Base-by-base conservation (phyloP, 2,888 invertebrate genomes). In the Amphipyra tragopoginis region DNA sequence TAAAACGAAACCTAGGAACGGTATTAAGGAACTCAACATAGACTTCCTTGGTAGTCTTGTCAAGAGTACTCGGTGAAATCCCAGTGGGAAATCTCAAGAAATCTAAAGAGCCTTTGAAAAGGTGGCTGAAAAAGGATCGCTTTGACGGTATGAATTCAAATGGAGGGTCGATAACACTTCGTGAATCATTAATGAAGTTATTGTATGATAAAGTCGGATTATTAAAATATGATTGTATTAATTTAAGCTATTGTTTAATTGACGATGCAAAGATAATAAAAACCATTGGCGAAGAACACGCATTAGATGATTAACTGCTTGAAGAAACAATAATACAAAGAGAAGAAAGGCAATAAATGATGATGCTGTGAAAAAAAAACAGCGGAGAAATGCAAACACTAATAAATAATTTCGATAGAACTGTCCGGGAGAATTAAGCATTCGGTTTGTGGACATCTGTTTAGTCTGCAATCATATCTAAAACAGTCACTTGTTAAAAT, bases 31-130 rank as follows among this genome's bases (percentile, higher is more conserved):
- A 57, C 64, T 70, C 29, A 47, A 44, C 21, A 26, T 40, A 26
- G 43, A 51, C 21, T 62, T 62, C 42, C 40, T 42, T 64, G n/a
- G 43, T 52, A 58, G 60, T 56, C 65, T 50, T 65, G 72, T 69
- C 48, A 66, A 60, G 68, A 74, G 69, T 53, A 63, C 69, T 71
- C 64, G 51, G 54, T 54, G 47, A 58, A 60, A 73, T 74, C 69
- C 80, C 74, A 21, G 33, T 54, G 85, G 85, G 84, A 84, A 83
- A 83, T 83, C 72, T 75, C 65, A 58, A 70, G 74, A 56, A 72
- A 71, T 53, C 61, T 59, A 75, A 75, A 64, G 72, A 73, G 63
- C 50, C 45, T 75, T 77, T 75, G 59, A 65, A 63, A 75, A 65
- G 65, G 60, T 67, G 62, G 65, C 72, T 75, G 71, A 62, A 75